Conservation (phyloP, 2,113 vertebrate genomes). For the Eurystomus gularis region DNA sequence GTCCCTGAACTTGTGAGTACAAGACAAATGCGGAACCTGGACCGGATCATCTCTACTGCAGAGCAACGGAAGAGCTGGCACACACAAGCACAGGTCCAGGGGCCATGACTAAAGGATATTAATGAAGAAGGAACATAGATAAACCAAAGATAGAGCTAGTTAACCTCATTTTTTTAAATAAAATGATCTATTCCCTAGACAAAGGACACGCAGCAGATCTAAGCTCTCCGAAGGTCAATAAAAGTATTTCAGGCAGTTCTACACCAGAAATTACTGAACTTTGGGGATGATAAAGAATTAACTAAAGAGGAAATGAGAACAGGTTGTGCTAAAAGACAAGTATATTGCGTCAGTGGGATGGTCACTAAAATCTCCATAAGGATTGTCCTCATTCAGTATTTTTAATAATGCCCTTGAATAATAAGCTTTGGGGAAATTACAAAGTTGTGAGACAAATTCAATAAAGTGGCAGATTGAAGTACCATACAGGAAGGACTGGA, state of each 20-base stretch:
- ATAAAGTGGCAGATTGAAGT: neutral
- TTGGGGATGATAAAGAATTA: neutral
- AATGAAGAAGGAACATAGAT: neutral
- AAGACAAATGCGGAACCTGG: neutral
- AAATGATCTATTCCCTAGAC: conserved; percentile 7
- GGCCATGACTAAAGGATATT: neutral
- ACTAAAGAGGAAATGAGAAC: neutral
- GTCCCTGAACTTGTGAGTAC: neutral
- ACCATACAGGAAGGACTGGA: neutral
- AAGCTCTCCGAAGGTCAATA: conserved; percentile 17
- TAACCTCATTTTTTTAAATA: conserved; percentile 21
- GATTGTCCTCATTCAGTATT: neutral
- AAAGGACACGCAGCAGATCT: neutral
- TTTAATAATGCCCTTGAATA: neutral
- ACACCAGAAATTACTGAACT: neutral
- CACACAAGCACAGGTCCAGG: neutral
- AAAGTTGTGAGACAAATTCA: neutral
- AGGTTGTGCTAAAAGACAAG: neutral
- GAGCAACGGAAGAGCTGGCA: neutral
- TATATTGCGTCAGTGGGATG: neutral
- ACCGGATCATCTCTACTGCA: neutral
- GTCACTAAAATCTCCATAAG: neutral
- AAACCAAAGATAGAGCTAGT: neutral
- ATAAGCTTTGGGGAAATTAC: neutral
- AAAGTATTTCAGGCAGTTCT: neutral